Base-by-base conservation (phyloP, 2,888 invertebrate species). In the Drosophila nr. medialis region DNA sequence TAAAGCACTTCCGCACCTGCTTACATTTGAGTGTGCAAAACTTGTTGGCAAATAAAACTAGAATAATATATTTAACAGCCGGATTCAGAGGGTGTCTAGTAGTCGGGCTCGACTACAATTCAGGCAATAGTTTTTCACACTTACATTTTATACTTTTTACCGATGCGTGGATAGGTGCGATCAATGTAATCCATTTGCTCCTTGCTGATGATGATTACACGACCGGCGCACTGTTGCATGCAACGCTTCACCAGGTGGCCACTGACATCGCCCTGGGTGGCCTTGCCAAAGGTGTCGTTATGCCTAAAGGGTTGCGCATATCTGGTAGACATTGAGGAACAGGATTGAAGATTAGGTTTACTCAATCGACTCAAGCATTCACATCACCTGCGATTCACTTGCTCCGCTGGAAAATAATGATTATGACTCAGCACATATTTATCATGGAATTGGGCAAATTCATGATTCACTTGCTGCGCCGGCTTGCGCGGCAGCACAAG, bases 361-460 rank as follows among this genome's bases (percentile, higher is more conserved):
- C 38, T 51, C 11, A 10, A 8, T n/a, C n/a, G n/a, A 8, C 36
- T 5, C 2, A 21, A 11, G 8, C 18, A 7, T 2, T 1, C 18
- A 15, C 4, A 71, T 59, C 54, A 92, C 92, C 78, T 73, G 61
- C 92, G 82, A 42, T 78, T 80, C 7, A 91, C 65, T 56, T 81
- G 84, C 63, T 92, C 92, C 0, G 86, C 50, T 2, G 92, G 92
- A 30, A 89, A 90, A 60, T 91, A 92, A 36, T 90, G 83, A 7
- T 84, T 88, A 71, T 92, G 92, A 38, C 92, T 92, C 6, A 91
- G 34, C 13, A 91, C 61, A 45, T 89, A 87, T 65, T 91, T 91
- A 4, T 91, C 86, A 64, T 92, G 92, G 69, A 87, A 90, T 6
- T 76, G 53, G 1, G 55, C 60, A 55, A 68, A 87, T 38, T 91